phyloP scores from a whole-genome alignment of 2,888 invertebrate genomes.

The Acleris holmiana region DNA sequence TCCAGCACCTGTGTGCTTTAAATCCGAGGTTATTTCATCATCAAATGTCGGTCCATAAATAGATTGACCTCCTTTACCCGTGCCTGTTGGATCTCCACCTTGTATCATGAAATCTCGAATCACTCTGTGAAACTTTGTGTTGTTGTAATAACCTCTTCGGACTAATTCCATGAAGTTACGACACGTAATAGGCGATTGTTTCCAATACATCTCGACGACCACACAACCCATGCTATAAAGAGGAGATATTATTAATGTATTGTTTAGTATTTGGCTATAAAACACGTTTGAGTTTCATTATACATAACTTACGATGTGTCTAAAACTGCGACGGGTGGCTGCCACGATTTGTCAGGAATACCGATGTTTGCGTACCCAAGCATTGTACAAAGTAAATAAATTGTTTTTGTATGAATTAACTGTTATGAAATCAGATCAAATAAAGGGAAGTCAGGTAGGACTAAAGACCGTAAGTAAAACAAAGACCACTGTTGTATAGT shows the following conservation, averaged over 20 bases:
- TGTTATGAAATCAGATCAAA: too few relatives aligned
- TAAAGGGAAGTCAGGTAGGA: too few relatives aligned
- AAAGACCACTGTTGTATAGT: too few relatives aligned
- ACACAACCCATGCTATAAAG: slow-evolving; percentile 95
- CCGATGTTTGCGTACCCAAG: slow-evolving; percentile 86
- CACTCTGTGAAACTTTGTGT: slow-evolving; percentile 97
- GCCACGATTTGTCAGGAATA: slow-evolving; percentile 95
- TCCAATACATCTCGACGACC: slow-evolving; percentile 98
- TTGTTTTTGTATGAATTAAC: neutral
- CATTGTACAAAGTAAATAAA: slow-evolving; percentile 51
- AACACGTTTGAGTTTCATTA: too few relatives aligned
- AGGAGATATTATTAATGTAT: too few relatives aligned
- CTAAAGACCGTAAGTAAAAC: too few relatives aligned
- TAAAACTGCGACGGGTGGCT: slow-evolving; percentile 91
- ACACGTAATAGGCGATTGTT: slow-evolving; percentile 98
- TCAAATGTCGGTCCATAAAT: slow-evolving; percentile 98
- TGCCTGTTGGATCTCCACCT: slow-evolving; percentile 98
- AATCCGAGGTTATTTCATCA: slow-evolving; percentile 96
- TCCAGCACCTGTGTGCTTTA: slow-evolving; percentile 97
- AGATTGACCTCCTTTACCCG: slow-evolving; percentile 97
- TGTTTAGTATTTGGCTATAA: too few relatives aligned
- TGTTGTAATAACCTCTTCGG: slow-evolving; percentile 97
- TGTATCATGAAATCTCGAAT: slow-evolving; percentile 97
- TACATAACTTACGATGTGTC: slow-evolving; percentile 90
- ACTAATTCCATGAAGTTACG: slow-evolving; percentile 98